These are phyloP conservation scores for Drosophila lini DNA, from an alignment of 1,140 invertebrate genomes.

Conservation along the genomic window DNA sequence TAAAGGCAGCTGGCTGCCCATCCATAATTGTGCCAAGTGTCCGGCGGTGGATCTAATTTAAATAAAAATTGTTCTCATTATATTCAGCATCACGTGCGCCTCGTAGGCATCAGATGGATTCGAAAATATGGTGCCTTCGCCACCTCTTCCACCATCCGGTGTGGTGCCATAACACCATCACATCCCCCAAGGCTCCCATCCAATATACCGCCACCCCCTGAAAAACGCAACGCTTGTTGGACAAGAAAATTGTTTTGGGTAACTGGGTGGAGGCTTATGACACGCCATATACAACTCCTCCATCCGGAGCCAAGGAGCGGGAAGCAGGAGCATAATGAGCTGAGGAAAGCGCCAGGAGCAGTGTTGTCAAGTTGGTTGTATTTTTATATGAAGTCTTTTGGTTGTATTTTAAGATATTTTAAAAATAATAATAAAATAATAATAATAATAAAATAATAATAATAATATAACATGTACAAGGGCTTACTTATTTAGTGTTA, in stretches of 20 bases:
- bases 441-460: too few relatives aligned
- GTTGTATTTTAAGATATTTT: not conserved
- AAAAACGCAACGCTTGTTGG: slow-evolving; percentile 21
- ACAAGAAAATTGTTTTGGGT: slow-evolving; percentile 35
- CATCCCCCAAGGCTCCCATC: slow-evolving; percentile 17
- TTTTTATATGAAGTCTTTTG: not conserved
- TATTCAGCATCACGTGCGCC: slow-evolving; percentile 49
- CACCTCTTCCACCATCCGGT: slow-evolving; percentile 24
- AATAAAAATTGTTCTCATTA: slow-evolving; percentile 55
- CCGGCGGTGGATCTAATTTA: slow-evolving; percentile 52
- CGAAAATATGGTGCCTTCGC: slow-evolving; percentile 44
- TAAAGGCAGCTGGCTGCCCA: slow-evolving; percentile 1
- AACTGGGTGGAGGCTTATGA: slow-evolving; percentile 45
- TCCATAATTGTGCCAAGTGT: slow-evolving; percentile 51
- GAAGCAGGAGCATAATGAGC: slow-evolving; percentile 20
- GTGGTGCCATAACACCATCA: slow-evolving; percentile 5
- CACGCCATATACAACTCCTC: slow-evolving; percentile 47
- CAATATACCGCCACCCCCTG: slow-evolving; percentile 16
- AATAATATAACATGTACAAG: too few relatives aligned
- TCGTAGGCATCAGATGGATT: slow-evolving; percentile 43
- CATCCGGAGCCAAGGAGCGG: slow-evolving; percentile 20
- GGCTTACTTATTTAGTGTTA: too few relatives aligned
- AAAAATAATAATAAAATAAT: not conserved
- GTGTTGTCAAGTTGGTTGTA: slow-evolving; percentile 7
- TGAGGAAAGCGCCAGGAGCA: slow-evolving; percentile 17